Percentiles rank a stretch among this genome's conserved stretches.
Conservation (phyloP, 2,113 vertebrate species). For the Oenanthe melanoleuca region DNA sequence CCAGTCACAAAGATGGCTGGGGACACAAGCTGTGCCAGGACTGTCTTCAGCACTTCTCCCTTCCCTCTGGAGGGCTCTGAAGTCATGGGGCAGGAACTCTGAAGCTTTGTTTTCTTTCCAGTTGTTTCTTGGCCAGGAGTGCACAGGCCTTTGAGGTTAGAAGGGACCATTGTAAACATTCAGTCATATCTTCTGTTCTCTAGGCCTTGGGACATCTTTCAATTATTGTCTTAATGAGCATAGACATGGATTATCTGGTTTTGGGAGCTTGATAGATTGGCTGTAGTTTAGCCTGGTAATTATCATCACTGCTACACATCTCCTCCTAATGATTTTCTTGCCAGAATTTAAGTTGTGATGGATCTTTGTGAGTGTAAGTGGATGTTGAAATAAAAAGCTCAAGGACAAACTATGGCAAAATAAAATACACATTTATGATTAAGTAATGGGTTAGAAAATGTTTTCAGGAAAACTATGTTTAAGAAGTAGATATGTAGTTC, state of each 20-base stretch:
- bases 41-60: neutral
- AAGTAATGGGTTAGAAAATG: neutral
- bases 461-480: neutral
- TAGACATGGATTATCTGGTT: neutral
- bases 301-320: neutral
- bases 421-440: neutral
- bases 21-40: neutral
- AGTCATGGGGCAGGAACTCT: neutral
- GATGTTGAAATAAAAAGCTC: neutral
- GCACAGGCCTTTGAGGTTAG: neutral
- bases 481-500: neutral
- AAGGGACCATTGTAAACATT: neutral
- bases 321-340: neutral
- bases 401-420: neutral
- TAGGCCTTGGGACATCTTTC: neutral
- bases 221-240: neutral
- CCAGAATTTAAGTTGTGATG: neutral
- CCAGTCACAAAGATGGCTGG: accelerated
- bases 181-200: neutral
- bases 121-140: neutral
- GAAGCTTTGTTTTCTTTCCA: neutral
- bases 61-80: neutral
- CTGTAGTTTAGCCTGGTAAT: neutral
- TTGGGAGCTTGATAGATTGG: neutral
- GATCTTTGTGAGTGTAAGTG: neutral